Conservation (phyloP, 2,797 vertebrate species). For the Malurus splendens region DNA sequence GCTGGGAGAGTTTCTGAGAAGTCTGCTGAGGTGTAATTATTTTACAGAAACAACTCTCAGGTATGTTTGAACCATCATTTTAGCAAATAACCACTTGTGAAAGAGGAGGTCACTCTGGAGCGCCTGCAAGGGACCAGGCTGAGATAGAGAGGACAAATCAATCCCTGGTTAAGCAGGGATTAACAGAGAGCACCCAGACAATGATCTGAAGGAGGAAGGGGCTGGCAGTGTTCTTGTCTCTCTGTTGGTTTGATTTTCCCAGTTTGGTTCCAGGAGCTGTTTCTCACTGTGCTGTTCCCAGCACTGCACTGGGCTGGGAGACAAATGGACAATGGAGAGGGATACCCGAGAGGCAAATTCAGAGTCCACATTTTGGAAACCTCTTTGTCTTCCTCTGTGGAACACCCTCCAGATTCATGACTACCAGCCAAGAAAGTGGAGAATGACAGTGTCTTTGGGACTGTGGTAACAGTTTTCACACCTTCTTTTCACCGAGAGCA, state of each 20-base stretch:
- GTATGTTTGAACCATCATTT: background rate
- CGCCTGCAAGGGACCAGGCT: background rate
- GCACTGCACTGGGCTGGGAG: background rate
- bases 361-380: background rate
- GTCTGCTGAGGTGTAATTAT: background rate
- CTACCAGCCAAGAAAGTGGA: background rate
- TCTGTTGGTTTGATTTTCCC: background rate
- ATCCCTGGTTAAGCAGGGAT: background rate
- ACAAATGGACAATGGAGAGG: background rate
- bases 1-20: background rate
- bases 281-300: background rate
- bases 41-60: background rate
- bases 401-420: background rate
- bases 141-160: background rate
- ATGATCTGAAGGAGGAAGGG: background rate
- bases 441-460: background rate
- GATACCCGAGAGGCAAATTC: background rate
- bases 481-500: background rate
- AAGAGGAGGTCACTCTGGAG: background rate
- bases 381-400: background rate
- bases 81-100: background rate
- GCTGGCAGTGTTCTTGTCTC: background rate
- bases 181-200: background rate
- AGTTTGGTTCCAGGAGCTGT: background rate
- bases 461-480: background rate